Conservation (phyloP, 2,888 invertebrate species). For the Eristalinus aeneus region DNA sequence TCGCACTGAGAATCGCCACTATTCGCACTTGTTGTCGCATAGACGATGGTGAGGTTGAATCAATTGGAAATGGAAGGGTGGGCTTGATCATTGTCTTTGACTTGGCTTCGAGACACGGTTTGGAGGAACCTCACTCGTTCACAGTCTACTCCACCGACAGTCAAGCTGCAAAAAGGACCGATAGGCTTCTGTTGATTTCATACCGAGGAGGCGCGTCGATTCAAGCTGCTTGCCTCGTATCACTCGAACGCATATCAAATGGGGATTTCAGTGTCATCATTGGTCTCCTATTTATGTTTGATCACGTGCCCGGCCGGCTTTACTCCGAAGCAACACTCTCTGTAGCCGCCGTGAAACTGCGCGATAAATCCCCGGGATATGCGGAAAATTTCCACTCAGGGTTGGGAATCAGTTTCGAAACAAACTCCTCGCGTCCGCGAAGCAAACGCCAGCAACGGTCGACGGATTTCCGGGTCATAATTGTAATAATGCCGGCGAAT, state of each 20-base stretch:
- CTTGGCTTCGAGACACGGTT: neutral
- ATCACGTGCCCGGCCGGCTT: neutral
- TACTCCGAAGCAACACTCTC: too few relatives aligned
- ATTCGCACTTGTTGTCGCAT: neutral
- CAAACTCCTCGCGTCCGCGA: neutral
- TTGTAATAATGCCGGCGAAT: slow-evolving; percentile 1
- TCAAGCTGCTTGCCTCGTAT: neutral
- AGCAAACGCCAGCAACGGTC: neutral
- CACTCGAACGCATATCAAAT: neutral
- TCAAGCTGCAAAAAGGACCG: slow-evolving; percentile 13
- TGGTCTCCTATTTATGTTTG: slow-evolving; percentile 3
- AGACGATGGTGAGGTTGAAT: too few relatives aligned
- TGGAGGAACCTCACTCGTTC: too few relatives aligned
- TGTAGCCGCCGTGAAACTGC: too few relatives aligned
- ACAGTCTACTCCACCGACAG: neutral
- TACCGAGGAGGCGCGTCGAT: neutral
- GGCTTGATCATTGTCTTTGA: neutral
- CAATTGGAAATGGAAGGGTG: neutral
- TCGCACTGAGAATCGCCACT: neutral
- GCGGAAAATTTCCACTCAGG: slow-evolving; percentile 1
- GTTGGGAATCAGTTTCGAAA: neutral
- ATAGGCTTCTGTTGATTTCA: slow-evolving; percentile 15
- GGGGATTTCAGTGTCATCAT: neutral
- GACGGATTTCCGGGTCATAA: neutral
- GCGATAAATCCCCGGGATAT: neutral